Base-by-base conservation (phyloP, 2,797 vertebrate species). In the Carduelis carduelis region DNA sequence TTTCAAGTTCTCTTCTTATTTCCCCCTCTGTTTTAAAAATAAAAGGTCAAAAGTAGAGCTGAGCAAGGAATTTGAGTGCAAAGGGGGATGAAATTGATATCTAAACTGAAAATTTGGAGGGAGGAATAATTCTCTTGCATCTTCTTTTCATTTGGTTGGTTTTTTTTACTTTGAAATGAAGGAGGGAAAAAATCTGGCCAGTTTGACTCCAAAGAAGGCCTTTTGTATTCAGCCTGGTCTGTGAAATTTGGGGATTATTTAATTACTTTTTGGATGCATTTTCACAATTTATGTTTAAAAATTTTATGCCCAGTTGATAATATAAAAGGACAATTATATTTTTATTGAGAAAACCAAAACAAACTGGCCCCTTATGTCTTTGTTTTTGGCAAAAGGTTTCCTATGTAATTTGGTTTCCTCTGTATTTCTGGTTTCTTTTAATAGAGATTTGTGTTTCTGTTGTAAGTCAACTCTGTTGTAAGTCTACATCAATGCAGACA, bases 161-260 rank as follows among this genome's bases (percentile, higher is more conserved):
- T 0, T 17, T 57, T 50, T 80, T 60, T 16, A 23, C 14, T 65
- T 80, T 53, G 81, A 83, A 95, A 61, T 55, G 5, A 79, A 61
- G 9, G 9, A 3, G 15, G 0, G 2, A 12, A 15, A 24, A 63
- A 44, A 8, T 2, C 0, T 22, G 14, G 61, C 5, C 6, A 26
- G 14, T 34, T 22, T 46, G 17, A 79, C 9, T 59, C 32, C 8
- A 47, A 60, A 71, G 12, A 68, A 50, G 12, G 18, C 2, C 15
- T 91, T 80, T 55, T 76, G 2, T n/a, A 59, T n/a, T 23, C 78
- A 83, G 41, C 2, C 6, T 60, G 11, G 1, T 57, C 16, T 56
- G 7, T 61, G 61, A 81, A 35, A 3, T 81, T 79, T 78, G 32
- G 22, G 22, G 1, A 1, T 47, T 37, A 20, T 23, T 68, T 20